Conservation (phyloP, 1,140 invertebrate genomes). For the Mamestra configurata region DNA sequence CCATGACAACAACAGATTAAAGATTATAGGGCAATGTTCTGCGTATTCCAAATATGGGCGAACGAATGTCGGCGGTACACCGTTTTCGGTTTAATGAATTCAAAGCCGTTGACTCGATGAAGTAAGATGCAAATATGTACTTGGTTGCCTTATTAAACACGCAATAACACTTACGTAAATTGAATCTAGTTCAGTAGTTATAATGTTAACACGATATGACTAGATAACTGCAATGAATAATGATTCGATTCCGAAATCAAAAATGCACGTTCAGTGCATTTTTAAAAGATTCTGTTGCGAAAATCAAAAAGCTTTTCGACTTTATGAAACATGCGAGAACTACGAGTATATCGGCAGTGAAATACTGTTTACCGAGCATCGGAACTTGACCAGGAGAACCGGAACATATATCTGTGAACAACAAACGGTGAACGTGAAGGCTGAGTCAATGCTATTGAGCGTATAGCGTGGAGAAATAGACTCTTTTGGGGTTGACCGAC, state of each 20-base stretch:
- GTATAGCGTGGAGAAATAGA: constrained; percentile 53
- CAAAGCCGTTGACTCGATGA: constrained; percentile 51
- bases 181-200: constrained; percentile 40
- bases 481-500: constrained; percentile 61
- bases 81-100: constrained; percentile 53
- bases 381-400: constrained; percentile 55
- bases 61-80: constrained; percentile 46
- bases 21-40: constrained; percentile 50
- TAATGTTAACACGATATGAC: constrained; percentile 10
- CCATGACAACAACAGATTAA: constrained; percentile 50
- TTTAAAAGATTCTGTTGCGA: background rate
- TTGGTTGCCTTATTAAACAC: constrained; percentile 30
- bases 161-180: constrained; percentile 49
- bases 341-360: background rate
- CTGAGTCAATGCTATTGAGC: constrained; percentile 56
- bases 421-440: constrained; percentile 47
- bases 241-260: background rate
- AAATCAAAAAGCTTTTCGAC: background rate
- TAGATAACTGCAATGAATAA: constrained; percentile 13
- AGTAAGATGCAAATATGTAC: constrained; percentile 50
- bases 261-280: background rate
- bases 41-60: constrained; percentile 53
- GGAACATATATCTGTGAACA: constrained; percentile 55
- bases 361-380: constrained; percentile 40
- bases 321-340: background rate